These are phyloP conservation scores for Zingel zingel DNA, from an alignment of 2,113 vertebrate species.

Conservation along the genomic window DNA sequence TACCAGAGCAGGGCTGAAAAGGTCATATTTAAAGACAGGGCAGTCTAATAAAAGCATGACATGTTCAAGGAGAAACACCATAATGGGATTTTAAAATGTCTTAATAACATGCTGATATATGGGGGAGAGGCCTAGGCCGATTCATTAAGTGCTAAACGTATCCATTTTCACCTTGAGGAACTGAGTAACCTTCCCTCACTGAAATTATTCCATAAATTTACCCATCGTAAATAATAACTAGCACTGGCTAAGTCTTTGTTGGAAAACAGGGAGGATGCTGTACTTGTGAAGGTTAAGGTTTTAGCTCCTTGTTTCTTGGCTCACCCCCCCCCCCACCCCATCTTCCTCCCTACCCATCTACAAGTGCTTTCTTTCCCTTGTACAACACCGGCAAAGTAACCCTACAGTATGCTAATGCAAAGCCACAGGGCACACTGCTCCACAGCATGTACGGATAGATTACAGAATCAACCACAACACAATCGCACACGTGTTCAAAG, in stretches of 20 bases:
- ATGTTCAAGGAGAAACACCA: conserved; percentile 90
- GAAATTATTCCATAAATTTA: conserved; percentile 89
- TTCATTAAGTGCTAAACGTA: conserved; percentile 90
- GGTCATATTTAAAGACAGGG: conserved; percentile 89
- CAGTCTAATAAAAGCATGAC: conserved; percentile 87
- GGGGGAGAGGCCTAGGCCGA: conserved; percentile 81
- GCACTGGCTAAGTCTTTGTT: conserved; percentile 78
- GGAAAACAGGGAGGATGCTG: conserved; percentile 73
- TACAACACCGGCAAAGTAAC: conserved; percentile 56
- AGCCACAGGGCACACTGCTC: conserved; percentile 64
- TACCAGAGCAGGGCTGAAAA: conserved; percentile 77
- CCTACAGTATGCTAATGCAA: conserved; percentile 66
- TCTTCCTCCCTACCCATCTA: conserved; percentile 34
- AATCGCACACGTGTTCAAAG: conserved; percentile 60
- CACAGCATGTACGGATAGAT: conserved; percentile 65
- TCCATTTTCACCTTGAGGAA: conserved; percentile 89
- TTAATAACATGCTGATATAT: conserved; percentile 91
- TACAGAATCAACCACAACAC: conserved; percentile 62
- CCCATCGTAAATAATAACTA: conserved; percentile 88
- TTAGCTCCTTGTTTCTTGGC: conserved; percentile 57
- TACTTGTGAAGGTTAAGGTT: conserved; percentile 76
- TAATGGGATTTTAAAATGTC: conserved; percentile 91
- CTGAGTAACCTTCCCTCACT: conserved; percentile 84
- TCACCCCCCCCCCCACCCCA: conserved; percentile 1
- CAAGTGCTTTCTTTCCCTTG: conserved; percentile 55